Conservation (phyloP, 2,888 invertebrate genomes). For the Lingula anatina region DNA sequence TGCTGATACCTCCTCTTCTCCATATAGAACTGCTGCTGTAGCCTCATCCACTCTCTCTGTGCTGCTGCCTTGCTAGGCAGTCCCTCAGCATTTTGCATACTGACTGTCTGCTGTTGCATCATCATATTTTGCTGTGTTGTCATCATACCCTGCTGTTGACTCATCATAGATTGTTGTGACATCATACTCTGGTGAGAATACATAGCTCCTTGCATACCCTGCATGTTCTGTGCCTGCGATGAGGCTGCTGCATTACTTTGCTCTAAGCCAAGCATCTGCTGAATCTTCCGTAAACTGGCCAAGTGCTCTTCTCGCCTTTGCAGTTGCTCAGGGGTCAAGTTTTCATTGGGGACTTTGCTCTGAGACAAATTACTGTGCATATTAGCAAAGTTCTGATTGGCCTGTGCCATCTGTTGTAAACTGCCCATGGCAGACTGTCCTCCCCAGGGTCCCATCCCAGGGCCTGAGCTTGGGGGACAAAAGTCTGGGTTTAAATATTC, state of each 20-base stretch:
- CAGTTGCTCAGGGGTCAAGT: slow-evolving; percentile 90
- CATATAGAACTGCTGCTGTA: slow-evolving; percentile 69
- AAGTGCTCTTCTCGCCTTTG: slow-evolving; percentile 90
- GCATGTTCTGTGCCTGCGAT: not conserved
- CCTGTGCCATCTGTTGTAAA: not conserved
- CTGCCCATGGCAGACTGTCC: not conserved
- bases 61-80: slow-evolving; percentile 51
- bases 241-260: not conserved
- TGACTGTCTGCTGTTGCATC: slow-evolving; percentile 25
- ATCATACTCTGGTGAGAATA: slow-evolving; percentile 24
- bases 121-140: slow-evolving; percentile 24
- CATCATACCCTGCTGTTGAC: slow-evolving; percentile 22
- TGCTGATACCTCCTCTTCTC: slow-evolving; percentile 28
- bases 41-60: slow-evolving; percentile 85
- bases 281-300: slow-evolving; percentile 86
- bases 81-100: not conserved
- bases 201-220: not conserved
- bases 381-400: not conserved
- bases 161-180: slow-evolving; percentile 26
- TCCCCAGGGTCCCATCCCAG: not conserved
- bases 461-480: not conserved
- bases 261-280: slow-evolving; percentile 86
- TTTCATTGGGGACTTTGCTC: slow-evolving; percentile 61
- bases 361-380: slow-evolving; percentile 31
- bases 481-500: not conserved